Evolutionary conservation across 2,113 vertebrate genomes (phyloP), one percentile per base, ranked within the genome.

Genomic region (Orientallactaga bullata): DNA sequence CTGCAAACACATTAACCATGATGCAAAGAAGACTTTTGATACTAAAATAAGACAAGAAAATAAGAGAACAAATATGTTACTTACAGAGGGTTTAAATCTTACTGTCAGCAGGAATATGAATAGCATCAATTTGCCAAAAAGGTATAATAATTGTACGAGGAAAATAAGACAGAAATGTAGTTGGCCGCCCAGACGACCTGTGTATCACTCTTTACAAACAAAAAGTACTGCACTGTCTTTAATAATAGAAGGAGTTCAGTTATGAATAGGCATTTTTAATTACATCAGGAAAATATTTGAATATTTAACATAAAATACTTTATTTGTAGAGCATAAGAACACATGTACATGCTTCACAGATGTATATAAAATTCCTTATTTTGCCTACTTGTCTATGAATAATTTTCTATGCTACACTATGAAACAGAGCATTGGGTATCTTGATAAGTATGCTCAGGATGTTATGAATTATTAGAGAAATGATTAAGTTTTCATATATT

Each of bases 181-280:
- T 18, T 66, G 85, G 78, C 47, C 82, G 42, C 78, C 61, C 89
- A 96, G 86, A 92, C 73, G 4, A 30, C 68, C 85, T 91, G n/a
- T 32, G 23, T 17, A 37, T 76, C 66, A 78, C 12, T 10, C 90
- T 76, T 80, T 93, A 72, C 95, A 92, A 78, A 86, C 73, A 73
- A 88, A 90, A 87, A 78, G 26, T 77, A 63, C 42, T 86, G 79
- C 85, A n/a, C 13, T 16, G 63, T 85, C 95, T 88, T 94, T 97
- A 84, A 85, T 88, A 88, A 74, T 97, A 95, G 73, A 97, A 92
- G 97, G 96, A 93, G 77, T 97, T 95, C 77, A 74, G 74, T 60
- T 97, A 37, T 93, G 71, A 90, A 95, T 15, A 94, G 68, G 21
- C 55, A 66, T 84, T 81, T 81, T 89, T 90, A 73, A 35, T 42